A percentile compares a stretch with the other conserved stretches of the same genome.
Conservation (phyloP, 2,888 invertebrate species). For the Cataglyphis livida region DNA sequence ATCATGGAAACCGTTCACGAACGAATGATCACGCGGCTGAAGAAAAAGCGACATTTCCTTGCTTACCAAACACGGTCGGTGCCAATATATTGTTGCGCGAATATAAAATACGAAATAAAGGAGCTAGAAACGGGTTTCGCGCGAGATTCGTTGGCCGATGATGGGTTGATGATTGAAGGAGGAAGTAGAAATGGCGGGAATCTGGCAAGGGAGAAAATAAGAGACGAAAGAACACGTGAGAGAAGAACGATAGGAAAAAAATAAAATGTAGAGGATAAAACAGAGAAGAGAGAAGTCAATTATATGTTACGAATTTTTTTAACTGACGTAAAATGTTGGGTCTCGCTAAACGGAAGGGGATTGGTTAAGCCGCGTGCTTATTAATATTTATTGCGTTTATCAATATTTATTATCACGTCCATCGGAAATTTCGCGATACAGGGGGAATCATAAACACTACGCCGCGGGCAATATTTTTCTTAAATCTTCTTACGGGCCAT, state of each 20-base stretch:
- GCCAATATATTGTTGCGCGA: conserved; percentile 39
- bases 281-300: background rate
- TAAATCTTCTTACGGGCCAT: conserved; percentile 37
- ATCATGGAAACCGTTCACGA: conserved; percentile 18
- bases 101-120: conserved; percentile 36
- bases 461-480: conserved; percentile 48
- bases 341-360: background rate
- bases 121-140: conserved; percentile 35
- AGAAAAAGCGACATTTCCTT: conserved; percentile 37
- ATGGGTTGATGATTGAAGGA: conserved; percentile 25
- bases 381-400: conserved; percentile 36
- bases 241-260: background rate
- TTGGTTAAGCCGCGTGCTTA: background rate
- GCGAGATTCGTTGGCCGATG: conserved; percentile 37
- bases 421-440: background rate
- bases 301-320: background rate
- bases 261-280: background rate
- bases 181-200: conserved; percentile 18
- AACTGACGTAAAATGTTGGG: background rate
- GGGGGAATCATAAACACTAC: conserved; percentile 23
- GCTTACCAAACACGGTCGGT: conserved; percentile 21
- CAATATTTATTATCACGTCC: conserved; percentile 40
- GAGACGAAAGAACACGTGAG: background rate
- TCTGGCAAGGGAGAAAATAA: background rate
- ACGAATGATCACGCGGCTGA: background rate